phyloP scores from a whole-genome alignment of 2,797 vertebrate species.

The Sebastes nivosus region DNA sequence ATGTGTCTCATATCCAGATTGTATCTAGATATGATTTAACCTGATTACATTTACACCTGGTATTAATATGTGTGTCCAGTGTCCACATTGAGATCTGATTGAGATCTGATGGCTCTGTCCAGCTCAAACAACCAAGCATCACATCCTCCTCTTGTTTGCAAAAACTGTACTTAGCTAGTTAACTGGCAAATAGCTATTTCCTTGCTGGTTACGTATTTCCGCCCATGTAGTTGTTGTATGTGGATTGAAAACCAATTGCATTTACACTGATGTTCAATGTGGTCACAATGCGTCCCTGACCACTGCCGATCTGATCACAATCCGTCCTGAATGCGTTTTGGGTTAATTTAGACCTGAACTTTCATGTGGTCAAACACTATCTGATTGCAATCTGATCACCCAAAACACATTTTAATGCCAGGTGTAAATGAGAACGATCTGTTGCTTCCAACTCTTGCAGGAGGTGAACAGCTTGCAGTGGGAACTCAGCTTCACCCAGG shows the following conservation, averaged over 20 bases:
- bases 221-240: too few relatives aligned
- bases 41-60: background rate
- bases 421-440: background rate
- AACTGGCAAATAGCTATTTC: too few relatives aligned
- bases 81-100: background rate
- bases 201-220: too few relatives aligned
- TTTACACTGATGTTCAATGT: background rate
- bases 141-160: too few relatives aligned
- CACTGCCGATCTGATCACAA: background rate
- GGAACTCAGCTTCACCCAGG: slow-evolving; percentile 92
- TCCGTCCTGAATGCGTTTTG: background rate
- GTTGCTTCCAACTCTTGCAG: slow-evolving; percentile 62
- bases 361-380: background rate
- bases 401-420: background rate
- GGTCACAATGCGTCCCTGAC: background rate
- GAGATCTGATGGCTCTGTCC: too few relatives aligned
- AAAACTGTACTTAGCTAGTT: too few relatives aligned
- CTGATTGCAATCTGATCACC: too few relatives aligned
- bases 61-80: background rate
- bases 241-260: background rate
- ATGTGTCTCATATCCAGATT: too few relatives aligned
- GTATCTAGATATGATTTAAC: background rate
- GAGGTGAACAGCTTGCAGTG: slow-evolving; percentile 92
- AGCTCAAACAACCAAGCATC: too few relatives aligned
- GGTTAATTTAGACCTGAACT: background rate